These are phyloP conservation scores for Ophion obscuratus DNA, from an alignment of 2,888 invertebrate species.

Conservation along the genomic window DNA sequence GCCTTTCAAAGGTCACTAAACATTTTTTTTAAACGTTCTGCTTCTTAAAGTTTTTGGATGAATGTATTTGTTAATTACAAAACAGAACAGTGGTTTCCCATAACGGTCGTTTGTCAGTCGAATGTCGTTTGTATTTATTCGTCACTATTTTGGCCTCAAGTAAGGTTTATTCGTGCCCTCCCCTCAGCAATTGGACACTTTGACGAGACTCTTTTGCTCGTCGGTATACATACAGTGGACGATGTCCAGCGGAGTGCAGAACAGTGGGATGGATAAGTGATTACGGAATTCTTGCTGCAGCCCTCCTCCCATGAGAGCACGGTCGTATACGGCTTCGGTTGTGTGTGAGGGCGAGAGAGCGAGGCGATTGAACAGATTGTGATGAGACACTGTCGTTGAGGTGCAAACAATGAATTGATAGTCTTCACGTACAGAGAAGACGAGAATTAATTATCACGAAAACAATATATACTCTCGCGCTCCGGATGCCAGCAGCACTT, in stretches of 20 bases:
- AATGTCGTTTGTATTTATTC: neutral
- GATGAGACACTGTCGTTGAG: conserved; percentile 44
- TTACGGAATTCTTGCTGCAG: conserved; percentile 17
- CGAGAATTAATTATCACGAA: conserved; percentile 63
- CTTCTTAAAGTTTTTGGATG: no score
- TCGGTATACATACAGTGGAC: neutral
- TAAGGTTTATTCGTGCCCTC: no score
- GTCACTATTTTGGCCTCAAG: neutral
- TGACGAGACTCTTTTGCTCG: neutral
- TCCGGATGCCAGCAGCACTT: conserved; percentile 1
- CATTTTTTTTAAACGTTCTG: no score
- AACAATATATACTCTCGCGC: conserved; percentile 44
- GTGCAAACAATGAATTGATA: conserved; percentile 54
- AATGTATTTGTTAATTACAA: no score
- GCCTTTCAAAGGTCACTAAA: no score
- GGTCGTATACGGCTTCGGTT: neutral
- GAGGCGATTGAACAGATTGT: conserved; percentile 40
- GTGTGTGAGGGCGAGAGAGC: conserved; percentile 9
- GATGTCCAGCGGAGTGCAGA: no score
- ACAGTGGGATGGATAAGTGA: neutral
- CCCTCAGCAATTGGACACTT: neutral
- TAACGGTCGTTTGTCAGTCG: neutral
- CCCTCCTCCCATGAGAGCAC: neutral
- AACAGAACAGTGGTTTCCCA: no score
- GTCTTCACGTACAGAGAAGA: conserved; percentile 30